A percentile compares a stretch with the other conserved stretches of the same genome.
phyloP scores from a whole-genome alignment of 2,888 invertebrate species.

The Cetonia aurata region DNA sequence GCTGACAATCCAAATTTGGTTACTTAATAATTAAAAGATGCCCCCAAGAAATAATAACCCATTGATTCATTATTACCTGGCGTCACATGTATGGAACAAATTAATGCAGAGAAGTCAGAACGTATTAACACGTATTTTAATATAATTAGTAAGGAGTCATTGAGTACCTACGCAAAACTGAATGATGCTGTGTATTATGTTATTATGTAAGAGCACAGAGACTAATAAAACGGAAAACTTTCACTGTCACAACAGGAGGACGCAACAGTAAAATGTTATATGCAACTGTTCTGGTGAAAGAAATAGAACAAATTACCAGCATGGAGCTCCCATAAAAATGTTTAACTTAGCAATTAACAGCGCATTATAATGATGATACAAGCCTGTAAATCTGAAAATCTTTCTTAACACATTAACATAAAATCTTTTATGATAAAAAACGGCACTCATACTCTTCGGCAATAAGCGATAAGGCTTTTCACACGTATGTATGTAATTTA shows the following conservation, averaged over 20 bases:
- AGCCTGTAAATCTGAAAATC: no score
- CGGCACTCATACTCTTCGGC: no score
- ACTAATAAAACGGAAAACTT: not conserved
- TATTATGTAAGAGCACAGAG: not conserved
- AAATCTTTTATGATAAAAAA: no score
- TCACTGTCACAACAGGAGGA: not conserved
- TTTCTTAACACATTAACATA: no score
- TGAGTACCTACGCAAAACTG: constrained; percentile 3
- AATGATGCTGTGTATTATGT: constrained; percentile 5
- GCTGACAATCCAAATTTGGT: constrained; percentile 28
- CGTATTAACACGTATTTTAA: constrained; percentile 13
- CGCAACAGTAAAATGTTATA: no score
- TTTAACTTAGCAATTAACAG: no score
- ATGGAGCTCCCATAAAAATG: no score
- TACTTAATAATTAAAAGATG: constrained; percentile 35
- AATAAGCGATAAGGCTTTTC: no score
- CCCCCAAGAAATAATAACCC: constrained; percentile 30
- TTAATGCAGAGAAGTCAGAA: not conserved
- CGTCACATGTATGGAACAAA: constrained; percentile 6
- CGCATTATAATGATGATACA: no score
- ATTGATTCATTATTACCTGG: constrained; percentile 28
- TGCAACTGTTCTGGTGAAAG: no score
- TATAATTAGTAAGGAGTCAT: constrained; percentile 4
- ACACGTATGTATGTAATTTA: no score
- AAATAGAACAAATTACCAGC: no score